Base-by-base conservation (phyloP, 2,888 invertebrate species). In the Sminthurinus aureus region DNA sequence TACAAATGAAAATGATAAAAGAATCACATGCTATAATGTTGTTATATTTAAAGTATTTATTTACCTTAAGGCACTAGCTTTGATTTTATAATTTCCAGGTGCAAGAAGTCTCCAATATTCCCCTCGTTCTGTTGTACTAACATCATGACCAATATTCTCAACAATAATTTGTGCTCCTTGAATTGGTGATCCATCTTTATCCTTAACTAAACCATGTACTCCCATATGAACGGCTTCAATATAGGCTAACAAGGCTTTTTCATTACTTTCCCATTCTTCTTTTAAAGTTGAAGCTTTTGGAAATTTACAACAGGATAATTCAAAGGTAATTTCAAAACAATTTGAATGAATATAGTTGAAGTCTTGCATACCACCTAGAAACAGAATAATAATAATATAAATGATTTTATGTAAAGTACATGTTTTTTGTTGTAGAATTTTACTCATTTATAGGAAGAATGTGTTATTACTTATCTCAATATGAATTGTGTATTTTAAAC, bases 341-440 rank as follows among this genome's bases (percentile, higher is more conserved):
- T 98, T 99, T 1, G 96, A 96, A 89, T 95, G 93, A 4, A 96
- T 93, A 91, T 99, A 99, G 92, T 99, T 99, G 92, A 96, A 99
- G 91, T 99, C 99, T 91, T 96, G 96, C 99, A 99, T 99, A 73
- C 99, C 99, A 89, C 97, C 96, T 93, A 91, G 86, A 87, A 91
- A 8, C 8, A 52, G 11, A 13, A 78, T 9, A 52, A 52, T 11
- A 52, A 52, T 52, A 11, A 11, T 11, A 52, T 13, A 52, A 52
- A n/a, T n/a, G n/a, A n/a, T n/a, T n/a, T n/a, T n/a, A n/a, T n/a
- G n/a, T n/a, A n/a, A n/a, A n/a, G n/a, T n/a, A n/a, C n/a, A n/a
- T n/a, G n/a, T n/a, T n/a, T n/a, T n/a, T n/a, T n/a, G n/a, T n/a
- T n/a, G n/a, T n/a, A n/a, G n/a, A n/a, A n/a, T n/a, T n/a, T 15